A percentile compares a stretch with the other conserved stretches of the same genome.
Conservation (phyloP, 2,888 invertebrate genomes). For the Drosophila phalerata region DNA sequence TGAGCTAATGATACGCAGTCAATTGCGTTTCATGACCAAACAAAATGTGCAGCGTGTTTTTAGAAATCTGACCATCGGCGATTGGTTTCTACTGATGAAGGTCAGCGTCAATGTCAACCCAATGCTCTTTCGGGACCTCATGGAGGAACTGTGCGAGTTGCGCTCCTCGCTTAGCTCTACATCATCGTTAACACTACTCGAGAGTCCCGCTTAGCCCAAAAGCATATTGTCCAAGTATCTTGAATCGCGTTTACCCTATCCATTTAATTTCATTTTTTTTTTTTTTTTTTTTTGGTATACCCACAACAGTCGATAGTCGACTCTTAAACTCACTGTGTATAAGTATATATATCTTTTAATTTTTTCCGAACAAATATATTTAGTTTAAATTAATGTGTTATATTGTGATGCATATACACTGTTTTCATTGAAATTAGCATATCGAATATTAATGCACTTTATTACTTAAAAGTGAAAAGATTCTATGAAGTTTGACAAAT, state of each 20-base stretch:
- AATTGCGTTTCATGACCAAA: slow-evolving; percentile 75
- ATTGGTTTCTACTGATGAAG: slow-evolving; percentile 92
- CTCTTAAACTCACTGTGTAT: slow-evolving; percentile 22
- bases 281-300: slow-evolving; percentile 1
- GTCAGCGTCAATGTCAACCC: slow-evolving; percentile 92
- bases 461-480: no score
- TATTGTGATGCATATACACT: background rate
- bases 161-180: slow-evolving; percentile 43
- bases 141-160: slow-evolving; percentile 86
- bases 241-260: background rate
- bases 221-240: background rate
- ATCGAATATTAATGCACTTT: no score
- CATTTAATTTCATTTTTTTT: no score
- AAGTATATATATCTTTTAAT: slow-evolving; percentile 23
- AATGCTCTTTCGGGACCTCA: slow-evolving; percentile 89
- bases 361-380: slow-evolving; percentile 22
- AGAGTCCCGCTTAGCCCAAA: slow-evolving; percentile 48
- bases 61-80: slow-evolving; percentile 87
- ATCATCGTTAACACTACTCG: slow-evolving; percentile 63
- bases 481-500: no score
- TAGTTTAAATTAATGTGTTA: slow-evolving; percentile 1
- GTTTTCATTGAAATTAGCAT: no score
- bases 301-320: background rate
- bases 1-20: slow-evolving; percentile 76
- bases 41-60: slow-evolving; percentile 73